Percentiles rank a stretch among this genome's conserved stretches.
Conservation (phyloP, 1,140 invertebrate species). For the Babylonia areolata region DNA sequence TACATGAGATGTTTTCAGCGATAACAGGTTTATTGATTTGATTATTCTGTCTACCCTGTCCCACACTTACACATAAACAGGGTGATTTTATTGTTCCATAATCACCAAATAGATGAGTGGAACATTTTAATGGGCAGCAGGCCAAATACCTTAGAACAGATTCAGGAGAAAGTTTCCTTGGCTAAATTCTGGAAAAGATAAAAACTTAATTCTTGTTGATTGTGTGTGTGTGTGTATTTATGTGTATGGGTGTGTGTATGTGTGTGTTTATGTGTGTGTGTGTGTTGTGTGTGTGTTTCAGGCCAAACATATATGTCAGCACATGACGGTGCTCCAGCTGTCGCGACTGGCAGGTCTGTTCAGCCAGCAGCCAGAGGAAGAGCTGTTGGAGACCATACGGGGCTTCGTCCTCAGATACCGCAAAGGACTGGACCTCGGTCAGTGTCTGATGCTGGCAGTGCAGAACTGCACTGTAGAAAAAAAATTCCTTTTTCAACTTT, state of each 20-base stretch:
- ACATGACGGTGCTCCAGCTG: constrained; percentile 84
- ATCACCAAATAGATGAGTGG: too few species aligned
- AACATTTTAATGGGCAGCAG: too few species aligned
- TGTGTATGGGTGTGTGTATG: not conserved
- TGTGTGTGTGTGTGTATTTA: too few species aligned
- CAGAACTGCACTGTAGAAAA: not conserved
- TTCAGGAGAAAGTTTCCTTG: too few species aligned
- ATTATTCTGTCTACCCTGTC: too few species aligned
- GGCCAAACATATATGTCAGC: constrained; percentile 83
- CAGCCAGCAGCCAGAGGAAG: constrained; percentile 75
- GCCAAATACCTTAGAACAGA: too few species aligned
- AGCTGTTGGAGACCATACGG: constrained; percentile 62
- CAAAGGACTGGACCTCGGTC: constrained; percentile 73
- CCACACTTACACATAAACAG: too few species aligned
- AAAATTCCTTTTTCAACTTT: not conserved
- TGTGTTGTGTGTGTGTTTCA: constrained; percentile 43
- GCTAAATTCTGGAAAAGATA: too few species aligned
- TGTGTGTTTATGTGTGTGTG: not conserved
- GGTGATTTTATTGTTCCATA: too few species aligned
- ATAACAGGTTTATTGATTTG: too few species aligned
- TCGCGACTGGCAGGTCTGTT: constrained; percentile 83
- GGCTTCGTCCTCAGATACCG: constrained; percentile 70
- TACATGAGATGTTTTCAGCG: too few species aligned
- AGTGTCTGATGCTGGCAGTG: constrained; percentile 41
- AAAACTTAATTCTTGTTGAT: too few species aligned